A percentile compares a stretch with the other conserved stretches of the same genome.
Evolutionary conservation across 2,888 invertebrate genomes (phyloP).

Genomic region (Caenorhabditis panamensis): DNA sequence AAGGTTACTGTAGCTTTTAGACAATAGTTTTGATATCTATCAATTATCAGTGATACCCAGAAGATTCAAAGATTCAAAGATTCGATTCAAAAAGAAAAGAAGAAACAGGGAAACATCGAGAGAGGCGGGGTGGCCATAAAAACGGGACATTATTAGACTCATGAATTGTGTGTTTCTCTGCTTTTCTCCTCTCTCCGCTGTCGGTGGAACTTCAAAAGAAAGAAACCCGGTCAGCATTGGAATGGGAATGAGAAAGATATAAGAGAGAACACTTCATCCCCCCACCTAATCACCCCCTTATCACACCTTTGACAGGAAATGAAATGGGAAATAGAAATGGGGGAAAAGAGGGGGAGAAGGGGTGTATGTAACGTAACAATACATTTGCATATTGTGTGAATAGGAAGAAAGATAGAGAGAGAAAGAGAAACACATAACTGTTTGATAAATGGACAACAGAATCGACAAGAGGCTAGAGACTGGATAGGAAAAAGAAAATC

Average conservation of each 20-base stretch:
- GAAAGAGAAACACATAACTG: constrained; percentile 50
- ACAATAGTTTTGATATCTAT: too few relatives aligned
- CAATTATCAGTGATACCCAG: too few relatives aligned
- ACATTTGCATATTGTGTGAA: constrained; percentile 48
- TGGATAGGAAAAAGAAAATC: neutral
- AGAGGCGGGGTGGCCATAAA: constrained; percentile 41
- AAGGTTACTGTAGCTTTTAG: too few relatives aligned
- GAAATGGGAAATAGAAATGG: neutral
- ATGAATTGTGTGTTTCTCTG: constrained; percentile 5
- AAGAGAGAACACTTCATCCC: neutral
- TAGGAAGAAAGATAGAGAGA: constrained; percentile 14
- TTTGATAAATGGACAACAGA: constrained; percentile 47
- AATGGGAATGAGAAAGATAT: too few relatives aligned
- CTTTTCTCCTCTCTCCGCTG: constrained; percentile 5
- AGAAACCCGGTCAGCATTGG: constrained; percentile 3
- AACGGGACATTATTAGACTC: constrained; percentile 42
- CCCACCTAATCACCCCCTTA: neutral
- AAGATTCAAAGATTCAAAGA: too few relatives aligned
- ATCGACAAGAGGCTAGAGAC: constrained; percentile 5
- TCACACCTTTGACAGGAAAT: neutral
- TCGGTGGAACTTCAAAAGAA: constrained; percentile 4
- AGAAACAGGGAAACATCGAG: neutral
- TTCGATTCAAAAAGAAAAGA: neutral
- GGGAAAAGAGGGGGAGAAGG: constrained; percentile 2
- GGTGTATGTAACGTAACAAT: neutral